A percentile compares a stretch with the other conserved stretches of the same genome.
Evolutionary conservation across 2,888 invertebrate genomes (phyloP).

Genomic region (Drosophila mercatorum): DNA sequence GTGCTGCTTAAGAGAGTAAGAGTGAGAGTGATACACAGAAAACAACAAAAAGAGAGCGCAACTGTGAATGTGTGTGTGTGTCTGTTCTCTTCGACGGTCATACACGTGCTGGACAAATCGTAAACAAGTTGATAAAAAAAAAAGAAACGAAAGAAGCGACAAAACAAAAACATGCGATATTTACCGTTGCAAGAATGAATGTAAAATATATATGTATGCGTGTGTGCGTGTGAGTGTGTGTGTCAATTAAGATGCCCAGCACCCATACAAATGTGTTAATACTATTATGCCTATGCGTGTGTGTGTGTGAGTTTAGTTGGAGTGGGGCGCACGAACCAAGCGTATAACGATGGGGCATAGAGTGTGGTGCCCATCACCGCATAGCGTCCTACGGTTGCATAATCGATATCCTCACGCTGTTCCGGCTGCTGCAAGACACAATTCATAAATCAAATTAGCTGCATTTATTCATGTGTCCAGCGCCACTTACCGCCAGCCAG

Average conservation of each 20-base stretch:
- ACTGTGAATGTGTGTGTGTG: conserved; percentile 10
- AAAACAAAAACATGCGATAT: conserved; percentile 57
- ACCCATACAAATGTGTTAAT: conserved; percentile 8
- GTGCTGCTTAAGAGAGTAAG: conserved; percentile 62
- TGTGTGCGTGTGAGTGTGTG: conserved; percentile 16
- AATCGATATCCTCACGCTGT: conserved; percentile 85
- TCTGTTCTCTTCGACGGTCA: conserved; percentile 35
- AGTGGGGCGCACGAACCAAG: conserved; percentile 85
- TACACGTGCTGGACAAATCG: conserved; percentile 71
- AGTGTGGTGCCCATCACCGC: conserved; percentile 87
- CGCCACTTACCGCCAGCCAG: conserved; percentile 86
- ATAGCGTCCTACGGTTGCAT: conserved; percentile 86
- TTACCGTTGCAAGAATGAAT: conserved; percentile 40
- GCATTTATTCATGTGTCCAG: neutral
- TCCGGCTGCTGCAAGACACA: conserved; percentile 51
- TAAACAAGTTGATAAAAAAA: conserved; percentile 69
- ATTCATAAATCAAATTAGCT: conserved; percentile 42
- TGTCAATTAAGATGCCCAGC: conserved; percentile 41
- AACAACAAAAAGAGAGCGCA: conserved; percentile 18
- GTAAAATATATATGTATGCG: conserved; percentile 19
- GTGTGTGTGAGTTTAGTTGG: conserved; percentile 15
- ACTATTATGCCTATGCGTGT: neutral
- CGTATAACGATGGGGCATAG: conserved; percentile 87
- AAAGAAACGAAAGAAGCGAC: conserved; percentile 39
- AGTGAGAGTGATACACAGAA: conserved; percentile 4